A percentile compares a stretch with the other conserved stretches of the same genome.
These are phyloP conservation scores for Hylomyscus alleni DNA, from an alignment of 2,797 vertebrate species.

Conservation along the genomic window DNA sequence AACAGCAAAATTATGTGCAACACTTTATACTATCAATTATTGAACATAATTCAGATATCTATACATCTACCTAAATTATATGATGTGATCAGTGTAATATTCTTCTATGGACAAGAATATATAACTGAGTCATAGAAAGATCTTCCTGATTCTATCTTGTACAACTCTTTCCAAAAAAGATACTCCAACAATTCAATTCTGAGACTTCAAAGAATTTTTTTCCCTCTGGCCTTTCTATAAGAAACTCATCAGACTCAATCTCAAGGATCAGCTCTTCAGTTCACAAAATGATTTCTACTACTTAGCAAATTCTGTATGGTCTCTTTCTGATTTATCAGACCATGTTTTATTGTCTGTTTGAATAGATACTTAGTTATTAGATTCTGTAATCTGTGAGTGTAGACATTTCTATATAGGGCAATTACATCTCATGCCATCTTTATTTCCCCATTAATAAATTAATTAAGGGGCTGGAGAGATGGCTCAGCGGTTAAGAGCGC, in stretches of 20 bases:
- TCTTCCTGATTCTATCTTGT: too few species aligned
- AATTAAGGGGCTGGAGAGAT: too few species aligned
- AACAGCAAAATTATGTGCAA: not conserved
- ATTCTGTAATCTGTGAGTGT: not conserved
- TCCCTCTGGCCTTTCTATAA: not conserved
- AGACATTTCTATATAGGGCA: not conserved
- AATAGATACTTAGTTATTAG: not conserved
- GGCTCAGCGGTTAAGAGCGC: too few species aligned
- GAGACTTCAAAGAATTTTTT: not conserved
- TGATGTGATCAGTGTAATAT: not conserved
- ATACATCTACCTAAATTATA: not conserved
- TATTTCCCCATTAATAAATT: not conserved
- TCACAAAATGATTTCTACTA: not conserved
- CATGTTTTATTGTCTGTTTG: rapidly evolving
- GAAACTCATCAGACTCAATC: not conserved
- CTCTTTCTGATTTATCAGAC: not conserved
- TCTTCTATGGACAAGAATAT: not conserved
- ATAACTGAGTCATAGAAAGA: not conserved
- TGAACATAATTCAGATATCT: not conserved
- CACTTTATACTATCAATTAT: not conserved
- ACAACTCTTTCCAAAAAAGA: not conserved
- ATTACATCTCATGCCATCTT: not conserved
- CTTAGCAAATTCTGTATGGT: not conserved
- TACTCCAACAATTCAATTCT: not conserved
- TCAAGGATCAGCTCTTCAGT: not conserved